These are phyloP conservation scores for Aleiodes leptofemur DNA, from an alignment of 2,888 invertebrate genomes.

Conservation along the genomic window DNA sequence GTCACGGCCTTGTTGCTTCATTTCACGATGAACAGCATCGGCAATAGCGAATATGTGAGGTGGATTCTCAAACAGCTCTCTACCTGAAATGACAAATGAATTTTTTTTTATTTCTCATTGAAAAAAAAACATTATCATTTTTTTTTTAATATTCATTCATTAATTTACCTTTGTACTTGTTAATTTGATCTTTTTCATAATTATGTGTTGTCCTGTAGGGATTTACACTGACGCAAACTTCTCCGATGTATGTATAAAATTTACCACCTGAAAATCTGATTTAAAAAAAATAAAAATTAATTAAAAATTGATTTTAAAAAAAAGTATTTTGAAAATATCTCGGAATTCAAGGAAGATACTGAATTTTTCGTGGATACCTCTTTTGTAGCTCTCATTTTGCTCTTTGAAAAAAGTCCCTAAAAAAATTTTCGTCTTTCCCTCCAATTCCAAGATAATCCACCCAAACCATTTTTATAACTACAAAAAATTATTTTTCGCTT, in stretches of 20 bases:
- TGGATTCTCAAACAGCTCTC: conserved; percentile 97
- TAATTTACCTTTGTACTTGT: conserved; percentile 87
- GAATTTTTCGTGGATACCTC: too few species aligned
- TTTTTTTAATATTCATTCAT: not conserved
- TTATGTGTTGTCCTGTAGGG: conserved; percentile 96
- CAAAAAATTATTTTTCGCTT: not conserved
- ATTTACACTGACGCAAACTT: conserved; percentile 98
- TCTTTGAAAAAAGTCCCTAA: not conserved
- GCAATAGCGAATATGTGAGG: conserved; percentile 99
- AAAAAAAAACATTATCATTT: conserved; percentile 17
- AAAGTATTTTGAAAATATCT: not conserved
- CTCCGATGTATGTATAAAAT: conserved; percentile 99
- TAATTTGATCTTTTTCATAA: conserved; percentile 90
- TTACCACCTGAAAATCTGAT: conserved; percentile 92
- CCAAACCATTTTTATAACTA: not conserved
- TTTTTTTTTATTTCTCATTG: not conserved
- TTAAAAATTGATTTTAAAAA: not conserved
- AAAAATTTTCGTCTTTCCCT: not conserved
- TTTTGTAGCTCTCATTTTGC: not conserved
- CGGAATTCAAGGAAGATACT: too few species aligned
- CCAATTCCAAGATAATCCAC: not conserved
- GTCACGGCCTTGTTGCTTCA: conserved; percentile 93
- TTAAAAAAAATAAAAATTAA: conserved; percentile 64
- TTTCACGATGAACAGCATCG: conserved; percentile 95
- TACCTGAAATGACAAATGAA: conserved; percentile 77